A percentile compares a stretch with the other conserved stretches of the same genome.
Conservation (phyloP, 2,888 invertebrate genomes). For the Bellardia bayeri region DNA sequence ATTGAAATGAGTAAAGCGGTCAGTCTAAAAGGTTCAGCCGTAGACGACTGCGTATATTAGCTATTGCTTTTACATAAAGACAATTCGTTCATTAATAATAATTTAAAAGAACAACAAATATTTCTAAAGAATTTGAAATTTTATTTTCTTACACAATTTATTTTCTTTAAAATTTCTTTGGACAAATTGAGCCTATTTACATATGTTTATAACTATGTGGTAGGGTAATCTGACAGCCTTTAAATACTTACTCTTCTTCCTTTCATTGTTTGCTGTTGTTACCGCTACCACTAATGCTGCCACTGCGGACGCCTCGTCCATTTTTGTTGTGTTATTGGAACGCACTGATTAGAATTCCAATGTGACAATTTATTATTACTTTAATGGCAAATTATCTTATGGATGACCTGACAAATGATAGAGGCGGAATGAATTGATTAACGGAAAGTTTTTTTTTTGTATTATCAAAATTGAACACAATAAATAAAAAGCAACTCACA, state of each 20-base stretch:
- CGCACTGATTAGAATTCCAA: slow-evolving; percentile 62
- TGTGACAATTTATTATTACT: slow-evolving; percentile 61
- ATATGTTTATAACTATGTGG: background rate
- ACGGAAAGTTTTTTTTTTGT: slow-evolving; percentile 50
- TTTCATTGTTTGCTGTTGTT: background rate
- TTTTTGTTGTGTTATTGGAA: slow-evolving; percentile 47
- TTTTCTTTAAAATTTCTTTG: no score
- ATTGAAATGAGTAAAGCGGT: background rate
- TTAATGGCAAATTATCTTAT: slow-evolving; percentile 59
- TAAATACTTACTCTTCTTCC: background rate
- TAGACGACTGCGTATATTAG: background rate
- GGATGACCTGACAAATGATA: slow-evolving; percentile 57
- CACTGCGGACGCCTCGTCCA: slow-evolving; percentile 2
- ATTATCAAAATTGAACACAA: background rate
- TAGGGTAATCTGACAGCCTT: background rate
- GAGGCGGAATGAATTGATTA: slow-evolving; percentile 56
- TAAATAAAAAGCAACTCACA: background rate
- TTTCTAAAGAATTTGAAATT: no score
- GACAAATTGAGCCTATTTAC: no score
- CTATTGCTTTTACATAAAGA: background rate
- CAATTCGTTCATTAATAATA: background rate
- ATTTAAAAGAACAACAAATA: no score
- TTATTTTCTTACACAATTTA: no score
- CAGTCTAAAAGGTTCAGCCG: background rate
- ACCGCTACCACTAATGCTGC: background rate